Base-by-base conservation (phyloP, 2,888 invertebrate genomes). In the Tridacna crocea region DNA sequence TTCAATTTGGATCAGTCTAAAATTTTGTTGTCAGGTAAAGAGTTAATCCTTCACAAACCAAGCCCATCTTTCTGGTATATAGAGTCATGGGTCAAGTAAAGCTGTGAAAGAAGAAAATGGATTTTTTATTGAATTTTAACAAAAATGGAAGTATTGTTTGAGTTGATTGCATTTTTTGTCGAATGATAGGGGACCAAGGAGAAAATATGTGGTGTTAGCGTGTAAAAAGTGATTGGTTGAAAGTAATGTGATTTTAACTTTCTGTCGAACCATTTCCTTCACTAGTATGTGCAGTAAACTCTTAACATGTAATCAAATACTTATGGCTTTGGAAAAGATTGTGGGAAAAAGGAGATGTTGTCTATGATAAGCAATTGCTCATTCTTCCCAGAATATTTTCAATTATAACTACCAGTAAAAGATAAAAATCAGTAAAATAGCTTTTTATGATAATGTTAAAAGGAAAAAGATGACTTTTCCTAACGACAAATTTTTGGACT, bases 131-230 rank as follows among this genome's bases (percentile, higher is more conserved):
- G 68, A 68, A 68, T 68, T 68, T 47, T 47, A 66, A 36, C 36
- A 68, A 68, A 68, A 68, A 65, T 68, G 36, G 68, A n/a, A 47
- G 47, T 27, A 68, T 68, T 68, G 68, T 68, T 68, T 46, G 47
- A 68, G 19, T 68, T 68, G 46, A 68, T 68, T 68, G 47, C 68
- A 65, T 26, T 68, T 68, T 68, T 26, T 68, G 47, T 27, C 12
- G 36, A 47, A 47, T 17, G 27, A 27, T 68, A 22, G 46, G 47
- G 68, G 46, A 47, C 3, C 46, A 10, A 47, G 2, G 36, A 47
- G 19, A 19, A 68, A 68, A 68, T 46, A 66, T 46, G 17, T 68
- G 36, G 47, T n/a, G 68, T 46, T 68, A 15, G 68, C 68, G 46
- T 68, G 68, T 17, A 47, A 47, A n/a, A 68, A 46, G 47, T 46